These are phyloP conservation scores for Perdita meconis DNA, from an alignment of 2,888 invertebrate species.

Conservation along the genomic window DNA sequence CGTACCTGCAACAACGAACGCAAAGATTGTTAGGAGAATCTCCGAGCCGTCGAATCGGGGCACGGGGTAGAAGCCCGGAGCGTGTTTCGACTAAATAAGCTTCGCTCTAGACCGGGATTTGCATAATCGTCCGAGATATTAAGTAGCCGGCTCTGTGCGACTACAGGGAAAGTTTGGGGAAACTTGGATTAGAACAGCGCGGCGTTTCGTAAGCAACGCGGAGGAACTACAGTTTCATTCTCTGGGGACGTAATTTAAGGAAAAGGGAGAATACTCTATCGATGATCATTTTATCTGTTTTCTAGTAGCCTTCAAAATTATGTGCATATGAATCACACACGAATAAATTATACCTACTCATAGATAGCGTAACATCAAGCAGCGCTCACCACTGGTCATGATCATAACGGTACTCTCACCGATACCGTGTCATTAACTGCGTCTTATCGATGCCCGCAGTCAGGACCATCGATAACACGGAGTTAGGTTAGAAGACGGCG, in stretches of 20 bases:
- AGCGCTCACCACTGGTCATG: background rate
- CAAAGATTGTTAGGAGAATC: background rate
- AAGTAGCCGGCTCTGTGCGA: background rate
- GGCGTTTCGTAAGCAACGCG: background rate
- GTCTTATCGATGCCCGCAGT: background rate
- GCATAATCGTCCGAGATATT: constrained; percentile 35
- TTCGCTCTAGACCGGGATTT: constrained; percentile 21
- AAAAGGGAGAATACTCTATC: background rate
- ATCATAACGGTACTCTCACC: background rate
- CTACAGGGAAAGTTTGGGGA: constrained; percentile 5
- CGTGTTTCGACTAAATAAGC: background rate
- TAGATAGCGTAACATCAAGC: background rate
- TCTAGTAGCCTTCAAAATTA: too few species aligned
- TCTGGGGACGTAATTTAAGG: background rate
- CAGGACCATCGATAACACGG: background rate
- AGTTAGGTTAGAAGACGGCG: constrained; percentile 7
- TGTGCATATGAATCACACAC: too few species aligned
- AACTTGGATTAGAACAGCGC: constrained; percentile 23
- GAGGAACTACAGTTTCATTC: constrained; percentile 1
- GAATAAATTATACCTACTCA: too few species aligned
- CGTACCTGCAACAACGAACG: constrained; percentile 74
- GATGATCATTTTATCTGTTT: too few species aligned
- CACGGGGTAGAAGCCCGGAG: background rate
- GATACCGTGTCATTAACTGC: background rate
- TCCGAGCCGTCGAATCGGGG: background rate